phyloP scores from a whole-genome alignment of 2,113 vertebrate species.

The Nycticryphes semicollaris region DNA sequence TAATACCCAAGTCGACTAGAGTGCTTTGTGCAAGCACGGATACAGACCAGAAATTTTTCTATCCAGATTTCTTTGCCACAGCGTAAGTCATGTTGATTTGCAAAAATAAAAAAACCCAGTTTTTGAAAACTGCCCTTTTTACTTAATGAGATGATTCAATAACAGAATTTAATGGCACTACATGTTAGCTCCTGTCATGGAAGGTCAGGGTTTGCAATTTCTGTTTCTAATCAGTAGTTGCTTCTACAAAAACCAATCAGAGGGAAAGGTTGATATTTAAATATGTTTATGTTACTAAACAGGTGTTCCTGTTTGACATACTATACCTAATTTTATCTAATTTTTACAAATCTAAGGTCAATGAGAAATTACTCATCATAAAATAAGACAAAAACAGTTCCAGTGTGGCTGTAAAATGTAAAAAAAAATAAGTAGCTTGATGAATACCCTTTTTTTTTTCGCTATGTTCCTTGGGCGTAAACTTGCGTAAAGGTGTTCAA shows the following conservation, averaged over 20 bases:
- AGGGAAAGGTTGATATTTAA: constrained; percentile 77
- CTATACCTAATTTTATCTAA: constrained; percentile 49
- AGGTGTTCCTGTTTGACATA: constrained; percentile 74
- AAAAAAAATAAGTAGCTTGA: constrained; percentile 6
- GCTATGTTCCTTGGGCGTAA: neutral
- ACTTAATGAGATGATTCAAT: constrained; percentile 43
- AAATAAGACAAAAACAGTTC: constrained; percentile 24
- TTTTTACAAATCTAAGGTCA: constrained; percentile 72
- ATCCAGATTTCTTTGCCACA: neutral
- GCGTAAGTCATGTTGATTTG: neutral
- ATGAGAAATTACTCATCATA: constrained; percentile 46
- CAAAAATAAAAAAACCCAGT: neutral
- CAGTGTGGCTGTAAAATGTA: neutral
- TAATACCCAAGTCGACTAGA: neutral
- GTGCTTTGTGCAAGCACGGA: neutral
- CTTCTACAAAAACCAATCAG: constrained; percentile 73
- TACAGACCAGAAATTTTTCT: neutral
- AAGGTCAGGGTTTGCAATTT: constrained; percentile 70
- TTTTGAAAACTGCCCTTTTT: constrained; percentile 36
- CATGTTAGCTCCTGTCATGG: constrained; percentile 50
- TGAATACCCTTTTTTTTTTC: neutral
- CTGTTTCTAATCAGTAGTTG: constrained; percentile 70
- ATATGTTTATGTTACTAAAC: constrained; percentile 74
- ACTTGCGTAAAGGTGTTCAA: neutral
- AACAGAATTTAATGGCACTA: constrained; percentile 12